phyloP scores from a whole-genome alignment of 2,888 invertebrate genomes.

The Agrotis ipsilon region DNA sequence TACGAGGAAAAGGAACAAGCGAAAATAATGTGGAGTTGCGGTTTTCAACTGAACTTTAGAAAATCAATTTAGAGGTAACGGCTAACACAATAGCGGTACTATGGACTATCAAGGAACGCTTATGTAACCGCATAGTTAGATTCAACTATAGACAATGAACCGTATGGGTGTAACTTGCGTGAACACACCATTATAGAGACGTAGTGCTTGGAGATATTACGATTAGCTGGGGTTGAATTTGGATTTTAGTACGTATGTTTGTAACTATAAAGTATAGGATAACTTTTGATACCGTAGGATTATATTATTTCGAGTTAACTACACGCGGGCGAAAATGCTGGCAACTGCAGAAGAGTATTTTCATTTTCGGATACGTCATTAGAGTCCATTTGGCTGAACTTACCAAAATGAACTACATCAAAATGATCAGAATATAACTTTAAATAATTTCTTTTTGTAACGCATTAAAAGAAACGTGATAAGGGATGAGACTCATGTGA shows the following conservation, averaged over 20 bases:
- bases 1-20: constrained; percentile 34
- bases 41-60: constrained; percentile 40
- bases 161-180: not conserved
- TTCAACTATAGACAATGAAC: constrained; percentile 15
- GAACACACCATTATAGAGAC: not conserved
- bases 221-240: not conserved
- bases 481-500: too few species aligned
- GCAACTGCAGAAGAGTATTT: too few species aligned
- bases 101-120: constrained; percentile 45
- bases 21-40: constrained; percentile 38
- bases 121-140: constrained; percentile 24
- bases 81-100: constrained; percentile 36
- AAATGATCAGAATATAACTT: too few species aligned
- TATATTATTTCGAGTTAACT: too few species aligned
- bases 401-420: too few species aligned
- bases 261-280: not conserved
- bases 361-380: too few species aligned
- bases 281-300: too few species aligned
- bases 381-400: too few species aligned
- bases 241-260: not conserved
- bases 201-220: not conserved
- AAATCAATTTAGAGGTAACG: constrained; percentile 51
- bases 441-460: too few species aligned
- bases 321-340: too few species aligned
- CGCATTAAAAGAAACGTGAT: too few species aligned